Evolutionary conservation across 2,888 invertebrate genomes (phyloP).

Genomic region (Gymnoscelis rufifasciata): DNA sequence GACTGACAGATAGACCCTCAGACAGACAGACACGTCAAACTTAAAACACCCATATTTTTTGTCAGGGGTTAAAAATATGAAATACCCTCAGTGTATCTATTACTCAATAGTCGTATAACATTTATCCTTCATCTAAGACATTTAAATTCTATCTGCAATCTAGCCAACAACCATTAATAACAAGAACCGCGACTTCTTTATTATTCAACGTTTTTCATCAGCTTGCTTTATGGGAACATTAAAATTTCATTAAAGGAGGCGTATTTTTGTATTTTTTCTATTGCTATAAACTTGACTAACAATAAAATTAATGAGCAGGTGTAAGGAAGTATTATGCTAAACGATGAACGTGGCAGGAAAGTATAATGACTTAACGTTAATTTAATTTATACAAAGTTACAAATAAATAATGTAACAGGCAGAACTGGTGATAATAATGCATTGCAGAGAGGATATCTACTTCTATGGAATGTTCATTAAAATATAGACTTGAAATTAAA

Average conservation of each 20-base stretch:
- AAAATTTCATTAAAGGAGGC: constrained; percentile 29
- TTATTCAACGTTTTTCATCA: constrained; percentile 38
- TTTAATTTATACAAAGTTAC: background rate
- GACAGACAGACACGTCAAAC: no score
- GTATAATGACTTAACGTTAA: background rate
- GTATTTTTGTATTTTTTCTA: constrained; percentile 19
- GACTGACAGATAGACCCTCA: no score
- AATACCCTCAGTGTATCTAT: no score
- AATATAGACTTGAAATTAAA: no score
- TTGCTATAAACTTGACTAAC: constrained; percentile 20
- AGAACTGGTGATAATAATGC: background rate
- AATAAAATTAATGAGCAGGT: constrained; percentile 17
- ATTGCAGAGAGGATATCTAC: no score
- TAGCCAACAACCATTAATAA: constrained; percentile 32
- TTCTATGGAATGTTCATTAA: no score
- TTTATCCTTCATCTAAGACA: constrained; percentile 15
- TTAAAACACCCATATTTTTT: no score
- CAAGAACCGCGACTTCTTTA: constrained; percentile 25
- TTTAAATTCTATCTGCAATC: constrained; percentile 23
- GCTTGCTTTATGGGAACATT: constrained; percentile 35
- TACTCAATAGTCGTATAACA: no score
- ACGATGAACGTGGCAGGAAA: background rate
- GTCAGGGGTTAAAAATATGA: no score
- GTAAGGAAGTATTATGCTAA: constrained; percentile 3
- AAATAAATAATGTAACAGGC: no score